Base-by-base conservation (phyloP, 2,797 vertebrate genomes). In the Tachyglossus aculeatus region DNA sequence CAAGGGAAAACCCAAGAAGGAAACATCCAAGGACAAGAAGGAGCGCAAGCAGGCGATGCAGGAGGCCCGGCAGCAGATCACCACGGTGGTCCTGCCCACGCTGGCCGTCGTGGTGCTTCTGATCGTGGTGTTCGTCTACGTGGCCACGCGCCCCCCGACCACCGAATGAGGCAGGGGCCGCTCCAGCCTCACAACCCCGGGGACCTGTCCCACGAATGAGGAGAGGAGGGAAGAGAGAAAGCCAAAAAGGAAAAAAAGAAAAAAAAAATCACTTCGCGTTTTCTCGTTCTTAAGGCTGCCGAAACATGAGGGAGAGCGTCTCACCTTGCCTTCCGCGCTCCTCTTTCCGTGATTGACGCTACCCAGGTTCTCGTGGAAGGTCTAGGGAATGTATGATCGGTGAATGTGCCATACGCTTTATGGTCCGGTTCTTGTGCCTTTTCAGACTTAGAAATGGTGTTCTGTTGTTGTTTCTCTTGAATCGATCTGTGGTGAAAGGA, bases 41-140 rank as follows among this genome's bases (percentile, higher is more conserved):
- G 97, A 99, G 87, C 90, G 98, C 13, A 98, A 98, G 79, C 95
- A 97, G 88, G 96, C 98, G 21, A 99, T 99, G 96, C 96, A 98
- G 75, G 96, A 98, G 67, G 98, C 98, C 1, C 95, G 98, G 4
- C 95, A 96, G 84, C 97, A 99, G 86, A 94, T 99, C 79, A 90
- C 95, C 73, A 98, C 98, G 0, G 88, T 99, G 0, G 98, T 99
- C 44, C 89, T 99, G 57, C 98, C 98, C 37, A 98, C 98, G 0
- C 83, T 99, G 86, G 94, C 92, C 1, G 82, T 96, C 1, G 91
- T 98, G 3, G 95, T 98, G 51, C 85, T 98, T 21, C 88, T 99
- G 68, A 99, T 99, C 0, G 93, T 99, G 7, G 89, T 99, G 1
- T 98, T 99, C 1, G 96, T 99, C 55, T 99, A 99, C 0, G 95